These are phyloP conservation scores for Corvus moneduloides DNA, from an alignment of 2,113 vertebrate species.

Conservation along the genomic window DNA sequence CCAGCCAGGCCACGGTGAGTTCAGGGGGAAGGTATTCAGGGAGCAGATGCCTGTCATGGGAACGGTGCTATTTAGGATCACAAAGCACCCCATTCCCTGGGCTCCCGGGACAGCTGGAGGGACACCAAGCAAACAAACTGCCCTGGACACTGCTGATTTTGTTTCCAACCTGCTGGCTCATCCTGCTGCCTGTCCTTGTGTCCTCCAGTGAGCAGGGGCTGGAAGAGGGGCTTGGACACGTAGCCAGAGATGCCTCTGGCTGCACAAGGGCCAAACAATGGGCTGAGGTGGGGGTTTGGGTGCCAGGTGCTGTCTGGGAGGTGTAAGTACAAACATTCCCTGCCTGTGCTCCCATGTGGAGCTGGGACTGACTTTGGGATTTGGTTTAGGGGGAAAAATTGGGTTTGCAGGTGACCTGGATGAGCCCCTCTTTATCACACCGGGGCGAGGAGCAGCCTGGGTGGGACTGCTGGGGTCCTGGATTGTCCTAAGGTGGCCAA, in stretches of 20 bases:
- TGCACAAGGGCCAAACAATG: neutral
- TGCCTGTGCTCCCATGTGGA: neutral
- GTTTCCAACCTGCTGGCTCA: accelerated
- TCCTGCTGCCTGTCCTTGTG: neutral
- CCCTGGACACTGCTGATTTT: neutral
- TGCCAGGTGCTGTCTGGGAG: neutral
- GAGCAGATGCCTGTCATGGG: neutral
- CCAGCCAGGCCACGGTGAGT: neutral
- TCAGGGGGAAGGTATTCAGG: slow-evolving; percentile 36
- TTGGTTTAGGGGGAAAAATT: neutral
- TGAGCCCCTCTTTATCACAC: neutral
- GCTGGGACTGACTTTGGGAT: neutral
- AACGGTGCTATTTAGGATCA: neutral
- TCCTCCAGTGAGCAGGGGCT: neutral
- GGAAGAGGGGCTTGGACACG: neutral
- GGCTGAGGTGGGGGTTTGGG: neutral
- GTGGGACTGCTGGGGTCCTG: neutral
- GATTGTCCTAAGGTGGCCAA: neutral
- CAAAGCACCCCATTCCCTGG: neutral
- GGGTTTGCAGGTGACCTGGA: neutral
- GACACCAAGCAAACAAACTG: neutral
- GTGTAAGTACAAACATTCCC: neutral
- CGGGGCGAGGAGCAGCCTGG: neutral
- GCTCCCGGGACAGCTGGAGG: neutral
- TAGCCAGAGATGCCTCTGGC: neutral